Conservation (phyloP, 2,113 vertebrate species). For the Datnioides undecimradiatus region DNA sequence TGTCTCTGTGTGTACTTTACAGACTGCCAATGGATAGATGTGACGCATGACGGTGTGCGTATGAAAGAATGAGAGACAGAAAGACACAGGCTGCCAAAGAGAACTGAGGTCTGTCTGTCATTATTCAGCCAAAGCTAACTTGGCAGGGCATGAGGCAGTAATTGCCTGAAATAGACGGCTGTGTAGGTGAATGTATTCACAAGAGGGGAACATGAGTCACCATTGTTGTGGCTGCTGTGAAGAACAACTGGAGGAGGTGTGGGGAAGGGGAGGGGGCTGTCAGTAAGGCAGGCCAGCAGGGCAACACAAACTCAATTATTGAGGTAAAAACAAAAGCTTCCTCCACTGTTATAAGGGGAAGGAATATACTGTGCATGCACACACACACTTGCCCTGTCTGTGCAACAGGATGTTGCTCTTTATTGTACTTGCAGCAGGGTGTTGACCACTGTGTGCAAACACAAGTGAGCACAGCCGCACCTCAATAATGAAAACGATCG, state of each 20-base stretch:
- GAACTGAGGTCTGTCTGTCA: background rate
- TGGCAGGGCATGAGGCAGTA: background rate
- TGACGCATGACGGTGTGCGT: background rate
- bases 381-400: background rate
- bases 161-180: background rate
- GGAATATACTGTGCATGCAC: background rate
- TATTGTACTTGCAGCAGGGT: constrained; percentile 52
- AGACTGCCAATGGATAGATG: constrained; percentile 10
- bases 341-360: background rate
- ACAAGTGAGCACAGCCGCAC: constrained; percentile 44
- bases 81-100: constrained; percentile 7
- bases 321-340: background rate
- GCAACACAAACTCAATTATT: background rate
- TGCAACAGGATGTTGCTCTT: constrained; percentile 61
- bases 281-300: background rate
- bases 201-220: constrained; percentile 59
- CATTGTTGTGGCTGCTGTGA: constrained; percentile 46
- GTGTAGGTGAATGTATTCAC: constrained; percentile 25
- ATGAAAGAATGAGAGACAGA: background rate
- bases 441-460: constrained; percentile 69
- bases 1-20: constrained; percentile 1
- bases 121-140: constrained; percentile 20
- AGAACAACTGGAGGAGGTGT: constrained; percentile 31
- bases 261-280: background rate
- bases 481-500: constrained; percentile 18